phyloP scores from a whole-genome alignment of 2,888 invertebrate genomes.

The Brachypterus glaber region DNA sequence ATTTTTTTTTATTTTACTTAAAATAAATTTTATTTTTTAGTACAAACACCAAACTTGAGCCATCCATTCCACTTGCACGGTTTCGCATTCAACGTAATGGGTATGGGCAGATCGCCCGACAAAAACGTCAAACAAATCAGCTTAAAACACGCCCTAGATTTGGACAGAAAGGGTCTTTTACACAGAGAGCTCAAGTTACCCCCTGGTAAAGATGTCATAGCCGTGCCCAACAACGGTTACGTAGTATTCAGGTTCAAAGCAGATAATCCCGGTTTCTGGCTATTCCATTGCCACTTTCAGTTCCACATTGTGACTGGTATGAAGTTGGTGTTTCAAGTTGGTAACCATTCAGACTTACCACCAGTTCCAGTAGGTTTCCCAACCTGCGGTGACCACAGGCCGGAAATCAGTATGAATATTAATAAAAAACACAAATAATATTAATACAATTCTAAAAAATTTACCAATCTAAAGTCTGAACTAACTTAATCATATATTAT shows the following conservation, averaged over 20 bases:
- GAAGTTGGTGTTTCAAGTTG: too few species aligned
- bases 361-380: too few species aligned
- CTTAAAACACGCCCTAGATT: conserved; percentile 76
- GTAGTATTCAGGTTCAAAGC: conserved; percentile 84
- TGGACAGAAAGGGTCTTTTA: conserved; percentile 76
- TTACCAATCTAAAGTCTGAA: too few species aligned
- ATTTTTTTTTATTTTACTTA: too few species aligned
- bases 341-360: too few species aligned
- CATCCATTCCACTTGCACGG: conserved; percentile 94
- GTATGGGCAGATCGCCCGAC: conserved; percentile 83
- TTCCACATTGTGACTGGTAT: conserved; percentile 91
- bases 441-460: too few species aligned
- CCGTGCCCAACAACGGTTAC: too few species aligned
- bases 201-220: conserved; percentile 82
- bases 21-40: conserved; percentile 42
- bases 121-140: conserved; percentile 82
- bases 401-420: too few species aligned
- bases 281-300: too few species aligned
- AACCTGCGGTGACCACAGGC: too few species aligned
- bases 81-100: conserved; percentile 76
- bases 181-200: conserved; percentile 80
- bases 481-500: too few species aligned
- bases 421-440: too few species aligned
- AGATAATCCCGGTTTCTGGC: conserved; percentile 87
- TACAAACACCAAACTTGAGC: conserved; percentile 82